Base-by-base conservation (phyloP, 2,113 vertebrate genomes). In the Acinonyx jubatus region DNA sequence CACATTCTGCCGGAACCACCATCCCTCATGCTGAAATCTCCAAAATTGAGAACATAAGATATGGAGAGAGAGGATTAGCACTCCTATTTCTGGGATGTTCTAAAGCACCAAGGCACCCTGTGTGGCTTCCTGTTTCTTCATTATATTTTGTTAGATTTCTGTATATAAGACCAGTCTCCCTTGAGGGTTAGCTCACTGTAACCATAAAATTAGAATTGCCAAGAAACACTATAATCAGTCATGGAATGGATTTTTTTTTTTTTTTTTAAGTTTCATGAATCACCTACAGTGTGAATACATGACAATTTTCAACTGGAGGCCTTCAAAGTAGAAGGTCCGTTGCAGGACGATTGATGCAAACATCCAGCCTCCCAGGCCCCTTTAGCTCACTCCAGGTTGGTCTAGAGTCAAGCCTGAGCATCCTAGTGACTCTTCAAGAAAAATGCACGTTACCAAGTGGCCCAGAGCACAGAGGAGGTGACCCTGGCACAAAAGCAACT, bases 31-130 rank as follows among this genome's bases (percentile, higher is more conserved):
- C 10, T 31, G 63, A 63, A 48, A 25, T 36, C 55, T 18, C 63
- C 79, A 45, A 55, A 33, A 65, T 0, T 6, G 38, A 52, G 76
- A 74, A 19, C 1, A 12, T 0, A 7, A 41, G 86, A 78, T 1
- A 1, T 31, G 38, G 73, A 8, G 29, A 76, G n/a, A 36, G 36
- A 33, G 0, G 0, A n/a, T 10, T 11, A 18, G 14, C 1, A 11
- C 31, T 27, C 8, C 15, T 4, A 1, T 29, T 57, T 45, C 50
- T 25, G 13, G 41, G 25, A 21, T 8, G 33, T 79, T 66, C 25
- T 10, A 9, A 33, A n/a, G n/a, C 1, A 5, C 23, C n/a, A 4
- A 0, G 16, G 45, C 5, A 36, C 18, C 61, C 48, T 1, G 29
- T 0, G 14, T 41, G 31, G n/a, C 65, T 52, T 92, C 69, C 36